These are phyloP conservation scores for Amphiura filiformis DNA, from an alignment of 35 echinoderm and acorn worm genomes.

Conservation along the genomic window DNA sequence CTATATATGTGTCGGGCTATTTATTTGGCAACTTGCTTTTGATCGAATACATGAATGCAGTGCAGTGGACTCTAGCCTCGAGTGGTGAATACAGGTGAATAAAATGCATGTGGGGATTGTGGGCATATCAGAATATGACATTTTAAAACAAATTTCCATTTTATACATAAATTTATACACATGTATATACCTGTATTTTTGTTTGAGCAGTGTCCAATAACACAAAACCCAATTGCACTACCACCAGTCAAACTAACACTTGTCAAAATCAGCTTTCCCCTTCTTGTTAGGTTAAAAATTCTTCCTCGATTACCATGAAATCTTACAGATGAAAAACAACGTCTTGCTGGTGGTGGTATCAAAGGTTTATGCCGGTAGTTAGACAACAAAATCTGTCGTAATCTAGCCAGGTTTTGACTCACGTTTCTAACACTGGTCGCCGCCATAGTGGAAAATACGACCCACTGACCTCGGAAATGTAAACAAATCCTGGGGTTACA, in stretches of 20 bases:
- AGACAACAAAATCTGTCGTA: neutral
- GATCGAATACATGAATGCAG: too few relatives aligned
- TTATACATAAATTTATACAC: too few relatives aligned
- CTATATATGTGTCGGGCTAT: too few relatives aligned
- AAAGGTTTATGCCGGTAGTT: neutral
- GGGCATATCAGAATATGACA: too few relatives aligned
- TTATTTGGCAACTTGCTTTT: too few relatives aligned
- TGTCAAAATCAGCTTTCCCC: neutral
- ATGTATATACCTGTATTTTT: too few relatives aligned
- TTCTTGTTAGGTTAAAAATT: neutral
- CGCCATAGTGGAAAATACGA: neutral
- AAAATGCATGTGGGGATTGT: too few relatives aligned
- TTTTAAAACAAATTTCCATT: too few relatives aligned
- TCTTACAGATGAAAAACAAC: neutral
- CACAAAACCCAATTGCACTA: neutral
- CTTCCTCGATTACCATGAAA: neutral
- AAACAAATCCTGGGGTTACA: too few relatives aligned
- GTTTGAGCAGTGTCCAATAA: neutral
- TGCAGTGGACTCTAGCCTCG: too few relatives aligned
- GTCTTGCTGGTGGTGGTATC: neutral
- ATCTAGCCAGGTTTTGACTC: neutral
- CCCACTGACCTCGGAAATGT: too few relatives aligned
- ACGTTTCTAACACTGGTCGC: neutral
- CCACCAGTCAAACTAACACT: neutral
- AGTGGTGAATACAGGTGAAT: too few relatives aligned